Conservation (phyloP, 1,140 invertebrate species). For the Drosophila melanica region DNA sequence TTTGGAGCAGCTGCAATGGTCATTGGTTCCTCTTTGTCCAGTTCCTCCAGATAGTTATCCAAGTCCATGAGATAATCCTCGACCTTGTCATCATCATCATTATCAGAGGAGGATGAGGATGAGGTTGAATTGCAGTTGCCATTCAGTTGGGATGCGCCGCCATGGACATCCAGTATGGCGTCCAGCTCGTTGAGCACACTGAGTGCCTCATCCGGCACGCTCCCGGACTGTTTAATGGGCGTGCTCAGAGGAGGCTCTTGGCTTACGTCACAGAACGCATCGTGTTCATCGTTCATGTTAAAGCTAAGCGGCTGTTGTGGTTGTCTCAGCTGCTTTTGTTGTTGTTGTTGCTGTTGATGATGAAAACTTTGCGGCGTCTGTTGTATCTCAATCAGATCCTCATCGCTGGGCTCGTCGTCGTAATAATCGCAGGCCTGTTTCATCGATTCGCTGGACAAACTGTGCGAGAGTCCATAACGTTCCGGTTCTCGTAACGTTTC, state of each 20-base stretch:
- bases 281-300: constrained; percentile 46
- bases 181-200: constrained; percentile 73
- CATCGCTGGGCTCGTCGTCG: constrained; percentile 76
- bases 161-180: constrained; percentile 75
- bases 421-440: constrained; percentile 70
- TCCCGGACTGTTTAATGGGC: constrained; percentile 54
- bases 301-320: constrained; percentile 57
- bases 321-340: background rate
- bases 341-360: constrained; percentile 15
- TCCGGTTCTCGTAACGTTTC: constrained; percentile 47
- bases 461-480: constrained; percentile 72
- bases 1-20: constrained; percentile 18
- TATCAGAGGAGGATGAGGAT: constrained; percentile 27
- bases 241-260: constrained; percentile 62
- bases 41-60: constrained; percentile 80
- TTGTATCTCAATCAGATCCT: constrained; percentile 74
- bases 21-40: constrained; percentile 70
- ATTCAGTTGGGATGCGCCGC: constrained; percentile 49
- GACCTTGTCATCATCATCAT: constrained; percentile 70
- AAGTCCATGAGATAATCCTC: constrained; percentile 81
- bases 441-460: constrained; percentile 75
- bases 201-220: constrained; percentile 58
- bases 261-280: constrained; percentile 61
- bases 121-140: constrained; percentile 23
- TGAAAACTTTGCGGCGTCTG: constrained; percentile 66